Conservation (phyloP, 2,113 vertebrate genomes). For the Gallinago media region DNA sequence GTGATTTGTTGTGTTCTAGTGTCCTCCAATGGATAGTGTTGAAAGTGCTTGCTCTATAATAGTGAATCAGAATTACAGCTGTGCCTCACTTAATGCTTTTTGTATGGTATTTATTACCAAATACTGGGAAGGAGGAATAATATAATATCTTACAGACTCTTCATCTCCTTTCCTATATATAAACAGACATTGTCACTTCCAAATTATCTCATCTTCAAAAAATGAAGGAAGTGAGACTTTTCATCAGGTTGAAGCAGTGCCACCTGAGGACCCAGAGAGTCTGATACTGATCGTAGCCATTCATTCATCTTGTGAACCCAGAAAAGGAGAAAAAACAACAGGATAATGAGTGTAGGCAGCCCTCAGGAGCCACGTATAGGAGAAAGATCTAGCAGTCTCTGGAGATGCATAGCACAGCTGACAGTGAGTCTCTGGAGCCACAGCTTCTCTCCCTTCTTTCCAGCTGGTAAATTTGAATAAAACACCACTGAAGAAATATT, state of each 20-base stretch:
- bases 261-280: not conserved
- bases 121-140: not conserved
- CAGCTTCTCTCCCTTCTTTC: not conserved
- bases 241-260: not conserved
- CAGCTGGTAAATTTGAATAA: constrained; percentile 36
- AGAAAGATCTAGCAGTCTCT: not conserved
- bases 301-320: not conserved
- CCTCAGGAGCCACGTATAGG: not conserved
- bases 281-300: not conserved
- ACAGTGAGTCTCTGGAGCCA: not conserved
- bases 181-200: not conserved
- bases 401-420: not conserved
- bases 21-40: constrained; percentile 79
- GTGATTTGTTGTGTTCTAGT: constrained; percentile 76
- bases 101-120: not conserved
- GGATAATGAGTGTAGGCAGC: not conserved
- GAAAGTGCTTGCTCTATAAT: constrained; percentile 57
- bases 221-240: not conserved
- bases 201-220: not conserved
- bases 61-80: not conserved
- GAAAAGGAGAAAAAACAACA: not conserved
- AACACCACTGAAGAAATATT: not conserved
- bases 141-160: not conserved
- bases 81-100: not conserved
- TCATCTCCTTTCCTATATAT: not conserved